phyloP scores from a whole-genome alignment of 2,888 invertebrate species.

The Drosophila algonquin region DNA sequence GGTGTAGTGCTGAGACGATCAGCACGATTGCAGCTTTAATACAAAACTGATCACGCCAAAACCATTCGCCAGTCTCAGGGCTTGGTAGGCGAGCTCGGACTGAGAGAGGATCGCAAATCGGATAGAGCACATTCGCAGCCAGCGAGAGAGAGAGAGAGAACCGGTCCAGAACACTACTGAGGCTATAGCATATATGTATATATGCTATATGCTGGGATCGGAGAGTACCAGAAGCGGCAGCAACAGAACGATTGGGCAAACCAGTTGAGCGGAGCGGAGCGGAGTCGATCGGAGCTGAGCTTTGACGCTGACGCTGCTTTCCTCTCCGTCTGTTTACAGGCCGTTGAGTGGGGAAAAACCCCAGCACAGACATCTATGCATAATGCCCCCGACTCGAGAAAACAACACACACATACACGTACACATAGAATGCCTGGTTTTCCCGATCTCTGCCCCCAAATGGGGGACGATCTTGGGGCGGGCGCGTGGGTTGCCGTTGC shows the following conservation, averaged over 20 bases:
- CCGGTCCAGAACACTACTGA: constrained; percentile 33
- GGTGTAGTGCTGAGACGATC: constrained; percentile 46
- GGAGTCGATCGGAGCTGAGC: constrained; percentile 4
- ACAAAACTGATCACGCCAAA: constrained; percentile 63
- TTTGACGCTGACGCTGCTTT: constrained; percentile 6
- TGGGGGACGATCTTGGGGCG: not conserved
- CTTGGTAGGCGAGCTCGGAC: constrained; percentile 6
- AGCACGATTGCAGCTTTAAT: constrained; percentile 63
- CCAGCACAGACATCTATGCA: constrained; percentile 16
- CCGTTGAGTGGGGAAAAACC: constrained; percentile 55
- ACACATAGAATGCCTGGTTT: constrained; percentile 5
- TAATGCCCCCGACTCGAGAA: not conserved
- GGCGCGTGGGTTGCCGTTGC: constrained; percentile 18
- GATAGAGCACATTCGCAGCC: constrained; percentile 4
- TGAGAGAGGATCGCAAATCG: constrained; percentile 3
- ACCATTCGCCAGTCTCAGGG: constrained; percentile 7
- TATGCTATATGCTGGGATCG: constrained; percentile 1
- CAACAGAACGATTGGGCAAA: constrained; percentile 7
- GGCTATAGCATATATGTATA: no score
- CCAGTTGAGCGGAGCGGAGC: constrained; percentile 14
- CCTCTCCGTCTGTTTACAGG: constrained; percentile 15
- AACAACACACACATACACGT: not conserved
- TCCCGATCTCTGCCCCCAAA: constrained; percentile 15
- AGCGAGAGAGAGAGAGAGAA: constrained; percentile 34
- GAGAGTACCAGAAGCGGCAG: constrained; percentile 7